These are phyloP conservation scores for Herminia tarsipennalis DNA, from an alignment of 2,888 invertebrate genomes.

Conservation along the genomic window DNA sequence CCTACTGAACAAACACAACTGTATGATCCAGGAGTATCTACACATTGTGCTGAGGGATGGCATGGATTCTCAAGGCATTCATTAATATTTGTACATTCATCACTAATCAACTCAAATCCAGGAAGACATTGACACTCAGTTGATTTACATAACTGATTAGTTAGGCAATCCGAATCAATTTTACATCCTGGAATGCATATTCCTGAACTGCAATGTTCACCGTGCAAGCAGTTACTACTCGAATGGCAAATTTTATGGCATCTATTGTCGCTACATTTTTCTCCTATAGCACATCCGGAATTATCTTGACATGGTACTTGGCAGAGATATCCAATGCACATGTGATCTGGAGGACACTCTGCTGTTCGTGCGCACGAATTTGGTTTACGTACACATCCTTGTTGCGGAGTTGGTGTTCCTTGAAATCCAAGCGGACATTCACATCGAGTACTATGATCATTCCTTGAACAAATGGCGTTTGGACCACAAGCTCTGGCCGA, in stretches of 20 bases:
- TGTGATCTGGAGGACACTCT: constrained; percentile 91
- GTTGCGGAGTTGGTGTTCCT: constrained; percentile 94
- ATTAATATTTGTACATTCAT: constrained; percentile 92
- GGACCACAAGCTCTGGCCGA: constrained; percentile 92
- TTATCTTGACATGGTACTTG: constrained; percentile 91
- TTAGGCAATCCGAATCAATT: constrained; percentile 91
- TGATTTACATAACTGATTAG: constrained; percentile 91
- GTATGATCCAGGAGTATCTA: constrained; percentile 92
- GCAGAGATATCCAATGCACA: constrained; percentile 92
- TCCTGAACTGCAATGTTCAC: constrained; percentile 94
- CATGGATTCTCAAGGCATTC: constrained; percentile 93
- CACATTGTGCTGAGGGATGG: constrained; percentile 91
- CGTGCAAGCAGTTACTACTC: constrained; percentile 95
- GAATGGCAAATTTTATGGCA: constrained; percentile 95
- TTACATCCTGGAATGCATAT: constrained; percentile 94
- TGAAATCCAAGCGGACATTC: constrained; percentile 94
- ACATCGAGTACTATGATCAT: constrained; percentile 91
- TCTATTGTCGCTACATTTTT: constrained; percentile 91
- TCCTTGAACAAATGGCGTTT: constrained; percentile 92
- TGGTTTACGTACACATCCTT: constrained; percentile 95
- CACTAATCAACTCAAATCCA: constrained; percentile 90
- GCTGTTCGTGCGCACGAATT: constrained; percentile 87
- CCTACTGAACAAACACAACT: constrained; percentile 92
- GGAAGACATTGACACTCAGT: constrained; percentile 91
- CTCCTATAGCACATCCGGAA: constrained; percentile 92